Conservation (phyloP, 1,140 invertebrate genomes). For the Himalopsyche phryganea region DNA sequence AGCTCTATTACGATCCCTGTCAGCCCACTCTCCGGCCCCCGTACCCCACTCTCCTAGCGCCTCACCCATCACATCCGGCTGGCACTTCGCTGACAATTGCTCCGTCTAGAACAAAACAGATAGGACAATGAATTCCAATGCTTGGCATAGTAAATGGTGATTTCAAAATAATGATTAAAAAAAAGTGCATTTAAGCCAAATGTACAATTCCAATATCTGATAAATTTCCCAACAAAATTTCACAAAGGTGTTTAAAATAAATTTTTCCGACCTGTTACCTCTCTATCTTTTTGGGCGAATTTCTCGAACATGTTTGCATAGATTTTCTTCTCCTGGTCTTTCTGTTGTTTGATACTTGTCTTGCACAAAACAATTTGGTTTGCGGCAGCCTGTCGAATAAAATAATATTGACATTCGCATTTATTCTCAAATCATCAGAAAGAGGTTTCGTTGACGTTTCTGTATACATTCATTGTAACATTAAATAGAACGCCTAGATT, state of each 20-base stretch:
- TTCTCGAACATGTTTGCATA: constrained; percentile 96
- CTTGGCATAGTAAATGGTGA: constrained; percentile 12
- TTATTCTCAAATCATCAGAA: too few relatives aligned
- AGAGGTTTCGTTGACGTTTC: too few relatives aligned
- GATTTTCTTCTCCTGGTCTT: constrained; percentile 80
- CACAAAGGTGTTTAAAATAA: constrained; percentile 15
- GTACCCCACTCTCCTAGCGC: constrained; percentile 55
- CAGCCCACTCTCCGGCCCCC: constrained; percentile 62
- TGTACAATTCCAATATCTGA: too few relatives aligned
- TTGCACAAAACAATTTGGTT: constrained; percentile 74
- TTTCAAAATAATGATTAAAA: too few relatives aligned
- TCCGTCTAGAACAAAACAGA: constrained; percentile 39
- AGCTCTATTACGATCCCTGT: constrained; percentile 64
- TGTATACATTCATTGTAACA: too few relatives aligned
- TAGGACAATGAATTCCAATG: background rate
- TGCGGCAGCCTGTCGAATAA: constrained; percentile 61
- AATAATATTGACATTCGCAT: background rate
- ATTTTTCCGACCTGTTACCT: constrained; percentile 57
- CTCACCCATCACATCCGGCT: constrained; percentile 67
- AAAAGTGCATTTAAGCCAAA: too few relatives aligned
- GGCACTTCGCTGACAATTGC: constrained; percentile 57
- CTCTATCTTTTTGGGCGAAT: constrained; percentile 75
- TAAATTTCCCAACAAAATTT: too few relatives aligned
- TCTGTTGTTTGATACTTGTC: constrained; percentile 70
- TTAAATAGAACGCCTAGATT: background rate